phyloP scores from a whole-genome alignment of 2,113 vertebrate species.

The Clarias macrocephalus region DNA sequence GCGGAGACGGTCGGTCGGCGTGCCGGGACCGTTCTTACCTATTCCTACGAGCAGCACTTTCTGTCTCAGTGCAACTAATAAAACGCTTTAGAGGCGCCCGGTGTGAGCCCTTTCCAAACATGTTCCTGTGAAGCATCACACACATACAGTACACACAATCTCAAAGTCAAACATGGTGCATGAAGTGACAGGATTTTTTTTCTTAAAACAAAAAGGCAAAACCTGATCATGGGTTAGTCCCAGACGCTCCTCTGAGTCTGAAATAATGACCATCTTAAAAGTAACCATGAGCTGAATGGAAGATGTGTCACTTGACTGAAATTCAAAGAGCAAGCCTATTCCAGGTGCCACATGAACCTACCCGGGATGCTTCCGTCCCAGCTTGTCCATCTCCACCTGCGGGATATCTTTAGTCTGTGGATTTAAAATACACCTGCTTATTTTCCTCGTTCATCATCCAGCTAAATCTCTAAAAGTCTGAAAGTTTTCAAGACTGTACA shows the following conservation, averaged over 20 bases:
- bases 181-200: not conserved
- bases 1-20: conserved; percentile 37
- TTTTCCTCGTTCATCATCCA: not conserved
- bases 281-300: not conserved
- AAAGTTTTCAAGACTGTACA: not conserved
- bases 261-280: not conserved
- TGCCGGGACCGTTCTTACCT: conserved; percentile 83
- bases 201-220: not conserved
- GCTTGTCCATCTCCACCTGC: conserved; percentile 65
- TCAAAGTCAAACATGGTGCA: conserved; percentile 8
- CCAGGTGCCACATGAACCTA: conserved; percentile 45
- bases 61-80: conserved; percentile 85
- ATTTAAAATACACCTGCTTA: conserved; percentile 1
- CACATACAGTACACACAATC: conserved; percentile 23
- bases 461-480: not conserved
- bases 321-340: not conserved
- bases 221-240: not conserved
- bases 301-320: not conserved
- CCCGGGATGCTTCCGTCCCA: conserved; percentile 70
- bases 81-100: conserved; percentile 86
- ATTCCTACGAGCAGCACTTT: conserved; percentile 72
- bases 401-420: conserved; percentile 65
- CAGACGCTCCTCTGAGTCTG: not conserved
- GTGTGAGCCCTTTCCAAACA: conserved; percentile 75
- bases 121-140: conserved; percentile 72